These are phyloP conservation scores for Echeneis naucrates DNA, from an alignment of 2,797 vertebrate species.

Conservation along the genomic window DNA sequence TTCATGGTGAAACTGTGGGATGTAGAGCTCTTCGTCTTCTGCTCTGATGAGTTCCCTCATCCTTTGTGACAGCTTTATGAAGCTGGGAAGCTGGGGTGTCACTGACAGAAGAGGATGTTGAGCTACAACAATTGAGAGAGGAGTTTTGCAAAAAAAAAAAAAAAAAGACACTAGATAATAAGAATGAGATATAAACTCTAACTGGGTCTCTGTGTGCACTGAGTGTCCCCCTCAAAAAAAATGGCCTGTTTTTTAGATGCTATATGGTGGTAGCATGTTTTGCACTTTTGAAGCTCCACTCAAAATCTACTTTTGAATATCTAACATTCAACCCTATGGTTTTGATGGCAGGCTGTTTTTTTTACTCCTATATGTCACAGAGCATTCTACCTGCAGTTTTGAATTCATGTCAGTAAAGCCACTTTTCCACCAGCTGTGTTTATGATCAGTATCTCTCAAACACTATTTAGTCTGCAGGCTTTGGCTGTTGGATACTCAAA, in stretches of 20 bases:
- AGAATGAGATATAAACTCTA: slow-evolving; percentile 40
- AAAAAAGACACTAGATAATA: slow-evolving; percentile 34
- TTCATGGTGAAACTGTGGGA: slow-evolving; percentile 22
- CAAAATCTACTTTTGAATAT: slow-evolving; percentile 71
- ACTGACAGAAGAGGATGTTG: slow-evolving; percentile 31
- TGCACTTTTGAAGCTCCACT: slow-evolving; percentile 68
- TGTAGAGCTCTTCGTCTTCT: slow-evolving; percentile 22
- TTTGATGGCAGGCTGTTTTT: slow-evolving; percentile 49
- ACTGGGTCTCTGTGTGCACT: slow-evolving; percentile 27
- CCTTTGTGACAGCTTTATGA: slow-evolving; percentile 39
- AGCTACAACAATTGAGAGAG: slow-evolving; percentile 46
- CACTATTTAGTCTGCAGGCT: slow-evolving; percentile 21
- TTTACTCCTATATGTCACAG: slow-evolving; percentile 5
- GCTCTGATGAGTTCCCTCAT: slow-evolving; percentile 38
- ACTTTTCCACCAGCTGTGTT: slow-evolving; percentile 22
- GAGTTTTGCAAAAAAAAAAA: slow-evolving; percentile 40
- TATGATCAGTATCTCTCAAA: slow-evolving; percentile 10
- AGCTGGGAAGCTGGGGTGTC: slow-evolving; percentile 38
- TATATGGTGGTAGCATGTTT: slow-evolving; percentile 70
- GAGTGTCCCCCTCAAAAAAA: slow-evolving; percentile 27
- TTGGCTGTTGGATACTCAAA: slow-evolving; percentile 59
- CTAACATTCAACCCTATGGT: slow-evolving; percentile 50
- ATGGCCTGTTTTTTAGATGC: slow-evolving; percentile 44
- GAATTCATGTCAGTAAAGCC: slow-evolving; percentile 22
- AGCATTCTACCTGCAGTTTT: slow-evolving; percentile 24